phyloP scores from a whole-genome alignment of 2,888 invertebrate species.

The Molorchus minor region DNA sequence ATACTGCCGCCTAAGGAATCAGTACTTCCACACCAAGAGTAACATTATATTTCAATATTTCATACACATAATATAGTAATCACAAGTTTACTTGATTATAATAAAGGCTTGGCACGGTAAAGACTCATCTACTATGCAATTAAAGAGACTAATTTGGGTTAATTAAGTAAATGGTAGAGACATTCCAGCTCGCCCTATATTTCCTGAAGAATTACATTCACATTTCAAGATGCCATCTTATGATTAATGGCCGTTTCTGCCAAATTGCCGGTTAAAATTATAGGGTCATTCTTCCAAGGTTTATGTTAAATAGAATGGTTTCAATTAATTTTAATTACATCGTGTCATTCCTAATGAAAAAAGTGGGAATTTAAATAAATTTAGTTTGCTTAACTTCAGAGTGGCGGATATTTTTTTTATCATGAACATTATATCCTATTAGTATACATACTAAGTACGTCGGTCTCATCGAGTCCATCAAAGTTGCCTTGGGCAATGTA shows the following conservation, averaged over 20 bases:
- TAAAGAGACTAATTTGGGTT: neutral
- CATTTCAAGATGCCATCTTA: constrained; percentile 1
- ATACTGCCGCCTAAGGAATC: neutral
- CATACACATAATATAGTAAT: neutral
- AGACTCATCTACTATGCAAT: neutral
- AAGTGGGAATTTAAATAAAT: too few relatives aligned
- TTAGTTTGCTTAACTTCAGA: too few relatives aligned
- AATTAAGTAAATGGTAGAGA: constrained; percentile 1
- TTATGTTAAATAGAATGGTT: neutral
- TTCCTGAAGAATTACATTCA: constrained; percentile 4
- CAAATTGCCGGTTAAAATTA: neutral
- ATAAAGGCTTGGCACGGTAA: neutral
- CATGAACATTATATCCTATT: neutral
- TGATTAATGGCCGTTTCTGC: constrained; percentile 1
- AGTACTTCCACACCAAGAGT: neutral
- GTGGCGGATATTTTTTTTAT: too few relatives aligned
- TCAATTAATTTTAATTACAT: neutral
- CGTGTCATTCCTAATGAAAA: neutral
- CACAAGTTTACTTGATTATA: neutral
- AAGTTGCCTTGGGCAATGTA: too few relatives aligned
- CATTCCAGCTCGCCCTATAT: neutral
- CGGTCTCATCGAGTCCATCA: too few relatives aligned
- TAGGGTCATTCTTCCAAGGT: neutral
- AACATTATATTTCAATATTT: neutral
- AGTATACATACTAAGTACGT: neutral